Percentiles rank a stretch among this genome's conserved stretches.
Evolutionary conservation across 2,113 vertebrate genomes (phyloP).

Genomic region (Chionomys nivalis): DNA sequence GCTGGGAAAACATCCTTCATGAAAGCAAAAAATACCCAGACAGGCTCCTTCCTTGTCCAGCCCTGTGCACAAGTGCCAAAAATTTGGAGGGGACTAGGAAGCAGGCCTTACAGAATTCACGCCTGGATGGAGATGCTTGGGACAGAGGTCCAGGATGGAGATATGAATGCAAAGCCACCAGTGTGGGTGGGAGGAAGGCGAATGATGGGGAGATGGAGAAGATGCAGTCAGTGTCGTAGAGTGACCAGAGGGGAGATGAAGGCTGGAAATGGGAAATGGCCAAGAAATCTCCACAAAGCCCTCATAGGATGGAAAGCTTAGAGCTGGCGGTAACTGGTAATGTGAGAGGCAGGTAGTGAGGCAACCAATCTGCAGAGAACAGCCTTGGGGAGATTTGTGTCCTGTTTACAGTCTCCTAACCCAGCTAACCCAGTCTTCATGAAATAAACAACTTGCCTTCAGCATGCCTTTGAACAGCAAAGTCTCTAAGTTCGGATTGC

Average conservation of each 20-base stretch:
- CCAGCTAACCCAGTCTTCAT: neutral
- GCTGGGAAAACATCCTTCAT: neutral
- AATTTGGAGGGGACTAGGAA: neutral
- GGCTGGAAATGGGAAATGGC: no score
- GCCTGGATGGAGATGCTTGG: neutral
- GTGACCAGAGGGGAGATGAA: no score
- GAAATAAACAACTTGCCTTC: neutral
- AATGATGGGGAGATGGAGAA: no score
- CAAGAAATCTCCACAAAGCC: neutral
- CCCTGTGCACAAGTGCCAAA: neutral
- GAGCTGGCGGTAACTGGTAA: neutral
- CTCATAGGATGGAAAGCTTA: neutral
- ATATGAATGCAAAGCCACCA: neutral
- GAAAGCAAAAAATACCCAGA: neutral
- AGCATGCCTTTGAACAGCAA: neutral
- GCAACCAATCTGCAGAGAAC: neutral
- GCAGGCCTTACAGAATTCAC: neutral
- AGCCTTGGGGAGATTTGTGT: neutral
- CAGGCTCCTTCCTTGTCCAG: neutral
- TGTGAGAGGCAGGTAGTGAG: no score
- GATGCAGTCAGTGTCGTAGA: no score
- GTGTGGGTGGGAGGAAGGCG: no score
- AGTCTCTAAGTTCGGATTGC: neutral
- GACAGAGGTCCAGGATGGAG: neutral
- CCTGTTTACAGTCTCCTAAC: neutral